phyloP scores from a whole-genome alignment of 2,797 vertebrate genomes.

The Tinamus major region DNA sequence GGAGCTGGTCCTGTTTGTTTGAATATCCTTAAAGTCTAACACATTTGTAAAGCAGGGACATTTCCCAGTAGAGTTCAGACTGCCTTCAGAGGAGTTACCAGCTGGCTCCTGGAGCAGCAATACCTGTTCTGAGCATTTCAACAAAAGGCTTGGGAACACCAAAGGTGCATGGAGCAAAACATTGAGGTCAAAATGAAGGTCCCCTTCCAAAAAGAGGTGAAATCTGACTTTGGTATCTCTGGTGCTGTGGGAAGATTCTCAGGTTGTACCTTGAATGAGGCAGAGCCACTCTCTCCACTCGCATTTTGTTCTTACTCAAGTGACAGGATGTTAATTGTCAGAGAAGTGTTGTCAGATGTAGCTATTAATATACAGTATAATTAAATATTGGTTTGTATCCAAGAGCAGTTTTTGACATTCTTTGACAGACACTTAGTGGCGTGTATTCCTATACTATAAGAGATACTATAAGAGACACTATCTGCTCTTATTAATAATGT shows the following conservation, averaged over 20 bases:
- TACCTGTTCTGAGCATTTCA: neutral
- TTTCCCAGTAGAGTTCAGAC: neutral
- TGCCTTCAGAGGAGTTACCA: neutral
- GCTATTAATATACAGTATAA: constrained; percentile 33
- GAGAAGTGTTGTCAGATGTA: constrained; percentile 5
- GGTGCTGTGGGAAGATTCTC: neutral
- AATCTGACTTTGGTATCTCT: neutral
- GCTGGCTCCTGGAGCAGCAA: neutral
- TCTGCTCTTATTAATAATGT: neutral
- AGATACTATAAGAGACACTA: neutral
- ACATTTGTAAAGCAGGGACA: fast-evolving
- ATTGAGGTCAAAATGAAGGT: neutral
- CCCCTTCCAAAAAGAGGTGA: neutral
- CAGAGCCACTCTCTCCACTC: neutral
- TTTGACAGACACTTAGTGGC: constrained; percentile 8
- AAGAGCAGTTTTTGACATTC: constrained; percentile 20
- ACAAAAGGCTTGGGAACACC: neutral
- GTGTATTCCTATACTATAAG: neutral
- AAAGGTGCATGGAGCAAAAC: neutral
- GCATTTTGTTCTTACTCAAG: neutral
- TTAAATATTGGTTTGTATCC: constrained; percentile 36
- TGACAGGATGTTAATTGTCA: constrained; percentile 36
- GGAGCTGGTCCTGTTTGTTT: neutral
- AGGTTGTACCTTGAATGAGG: neutral
- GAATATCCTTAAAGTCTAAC: neutral